Evolutionary conservation across 92 coral and sea anemone genomes (phyloP).

Genomic region (Actinernus sp.): DNA sequence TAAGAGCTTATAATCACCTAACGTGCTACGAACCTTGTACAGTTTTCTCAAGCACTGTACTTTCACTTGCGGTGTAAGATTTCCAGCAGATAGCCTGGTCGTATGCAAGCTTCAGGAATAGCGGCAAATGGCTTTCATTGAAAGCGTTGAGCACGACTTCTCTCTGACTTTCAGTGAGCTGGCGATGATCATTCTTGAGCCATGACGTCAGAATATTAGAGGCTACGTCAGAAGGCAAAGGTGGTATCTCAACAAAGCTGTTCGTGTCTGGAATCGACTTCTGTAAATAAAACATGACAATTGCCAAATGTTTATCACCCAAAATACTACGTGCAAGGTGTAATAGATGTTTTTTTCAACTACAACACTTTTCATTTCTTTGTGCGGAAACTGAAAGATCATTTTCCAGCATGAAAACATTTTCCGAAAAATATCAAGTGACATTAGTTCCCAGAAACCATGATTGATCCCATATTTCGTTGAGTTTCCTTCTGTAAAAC

Average conservation of each 20-base stretch:
- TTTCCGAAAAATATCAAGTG: no score
- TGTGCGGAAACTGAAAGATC: no score
- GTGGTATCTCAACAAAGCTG: constrained; percentile 66
- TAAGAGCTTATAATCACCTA: no score
- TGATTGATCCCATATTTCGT: no score
- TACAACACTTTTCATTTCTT: not conserved
- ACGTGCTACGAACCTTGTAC: constrained; percentile 44
- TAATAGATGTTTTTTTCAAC: not conserved
- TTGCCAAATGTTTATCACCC: no score
- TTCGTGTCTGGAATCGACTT: constrained; percentile 43
- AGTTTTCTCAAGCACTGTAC: constrained; percentile 40
- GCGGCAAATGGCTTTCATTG: constrained; percentile 58
- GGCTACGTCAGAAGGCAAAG: constrained; percentile 56
- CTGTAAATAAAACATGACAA: constrained; percentile 23
- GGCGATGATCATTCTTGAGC: constrained; percentile 60
- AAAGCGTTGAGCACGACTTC: constrained; percentile 66
- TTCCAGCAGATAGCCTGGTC: constrained; percentile 73
- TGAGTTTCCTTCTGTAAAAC: no score
- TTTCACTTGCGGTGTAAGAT: constrained; percentile 61
- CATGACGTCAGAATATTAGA: constrained; percentile 59
- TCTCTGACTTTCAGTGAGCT: constrained; percentile 71
- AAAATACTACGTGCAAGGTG: no score
- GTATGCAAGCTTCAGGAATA: constrained; percentile 84
- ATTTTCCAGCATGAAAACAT: no score
- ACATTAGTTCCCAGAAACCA: no score